Percentiles rank a stretch among this genome's conserved stretches.
These are phyloP conservation scores for Goniozus legneri DNA, from an alignment of 1,140 invertebrate genomes.

Conservation along the genomic window DNA sequence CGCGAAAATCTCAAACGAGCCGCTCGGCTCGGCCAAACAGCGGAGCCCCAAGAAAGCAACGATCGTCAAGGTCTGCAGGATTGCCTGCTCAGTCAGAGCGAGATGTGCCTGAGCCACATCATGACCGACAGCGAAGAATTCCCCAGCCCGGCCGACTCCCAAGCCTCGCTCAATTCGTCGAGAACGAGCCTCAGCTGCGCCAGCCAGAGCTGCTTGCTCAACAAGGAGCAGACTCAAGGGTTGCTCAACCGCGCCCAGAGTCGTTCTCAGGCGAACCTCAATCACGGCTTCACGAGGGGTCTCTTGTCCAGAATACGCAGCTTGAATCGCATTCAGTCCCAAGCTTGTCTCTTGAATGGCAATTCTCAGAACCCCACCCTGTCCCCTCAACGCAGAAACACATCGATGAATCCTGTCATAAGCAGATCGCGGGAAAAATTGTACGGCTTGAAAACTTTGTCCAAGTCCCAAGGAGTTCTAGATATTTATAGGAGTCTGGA, in stretches of 20 bases:
- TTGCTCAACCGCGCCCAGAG: slow-evolving; percentile 44
- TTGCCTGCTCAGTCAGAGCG: slow-evolving; percentile 52
- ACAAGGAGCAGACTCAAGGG: slow-evolving; percentile 50
- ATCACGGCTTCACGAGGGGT: slow-evolving; percentile 31
- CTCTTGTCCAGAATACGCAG: slow-evolving; percentile 44
- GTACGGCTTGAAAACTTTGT: slow-evolving; percentile 55
- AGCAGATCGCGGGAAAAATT: slow-evolving; percentile 56
- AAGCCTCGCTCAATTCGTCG: slow-evolving; percentile 41
- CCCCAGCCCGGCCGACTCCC: slow-evolving; percentile 39
- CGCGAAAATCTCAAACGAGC: slow-evolving; percentile 50
- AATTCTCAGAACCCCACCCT: neutral
- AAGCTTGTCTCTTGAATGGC: slow-evolving; percentile 38
- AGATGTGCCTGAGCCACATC: slow-evolving; percentile 52
- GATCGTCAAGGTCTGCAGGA: slow-evolving; percentile 27
- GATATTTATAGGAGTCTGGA: slow-evolving; percentile 52
- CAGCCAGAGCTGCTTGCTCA: slow-evolving; percentile 46
- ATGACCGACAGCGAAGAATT: slow-evolving; percentile 48
- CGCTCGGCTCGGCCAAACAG: slow-evolving; percentile 49
- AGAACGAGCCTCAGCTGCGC: slow-evolving; percentile 38
- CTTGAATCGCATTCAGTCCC: slow-evolving; percentile 43
- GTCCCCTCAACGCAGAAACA: neutral
- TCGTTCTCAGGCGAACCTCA: slow-evolving; percentile 44
- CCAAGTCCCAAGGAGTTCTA: slow-evolving; percentile 58
- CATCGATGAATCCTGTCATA: slow-evolving; percentile 22
- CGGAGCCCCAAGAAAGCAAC: slow-evolving; percentile 36